Evolutionary conservation across 2,888 invertebrate genomes (phyloP), one percentile per base, ranked within the genome.

Genomic region (Deilephila porcellus): DNA sequence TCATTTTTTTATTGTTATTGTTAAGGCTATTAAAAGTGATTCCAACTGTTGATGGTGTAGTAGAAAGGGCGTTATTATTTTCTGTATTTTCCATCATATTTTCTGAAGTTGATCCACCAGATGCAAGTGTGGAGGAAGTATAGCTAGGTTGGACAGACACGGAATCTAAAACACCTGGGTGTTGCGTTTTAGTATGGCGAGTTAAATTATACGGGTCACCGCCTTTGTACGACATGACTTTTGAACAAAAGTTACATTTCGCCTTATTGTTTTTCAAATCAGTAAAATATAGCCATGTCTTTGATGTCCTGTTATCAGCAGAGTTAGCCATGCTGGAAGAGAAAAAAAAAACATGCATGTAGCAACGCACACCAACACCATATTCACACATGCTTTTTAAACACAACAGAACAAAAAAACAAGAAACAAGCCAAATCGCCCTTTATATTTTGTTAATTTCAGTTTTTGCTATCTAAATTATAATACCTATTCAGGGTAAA

Each of bases 171-270:
- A 67, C 37, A 37, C 45, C 20, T 17, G 67, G 67, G 34, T 67
- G 67, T 67, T 67, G 37, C 17, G 37, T 37, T 67, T 67, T 67
- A 37, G 67, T 67, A 60, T 71, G 71, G 29, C 60, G 60, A 60
- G 32, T 71, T 71, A 71, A 71, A 71, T 71, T 71, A 71, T 60
- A 71, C 7, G 71, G 60, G 20, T 60, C 71, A 71, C 71, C 59
- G 32, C 71, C 60, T 71, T 71, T 71, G 59, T 71, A 60, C 59
- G 60, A 71, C 71, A 71, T 71, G 20, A 34, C 60, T 71, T 71
- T 71, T 25, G 34, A 17, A 32, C 71, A 71, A 60, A 71, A 60
- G 37, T 71, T 71, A 37, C 71, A 71, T 60, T 71, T 71, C 32
- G 19, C 71, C 32, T 60, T 60, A 60, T 60, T n/a, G 25, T 71